Evolutionary conservation across 2,888 invertebrate species (phyloP), one percentile per base, ranked within the genome.

Genomic region (Mystacides longicornis): DNA sequence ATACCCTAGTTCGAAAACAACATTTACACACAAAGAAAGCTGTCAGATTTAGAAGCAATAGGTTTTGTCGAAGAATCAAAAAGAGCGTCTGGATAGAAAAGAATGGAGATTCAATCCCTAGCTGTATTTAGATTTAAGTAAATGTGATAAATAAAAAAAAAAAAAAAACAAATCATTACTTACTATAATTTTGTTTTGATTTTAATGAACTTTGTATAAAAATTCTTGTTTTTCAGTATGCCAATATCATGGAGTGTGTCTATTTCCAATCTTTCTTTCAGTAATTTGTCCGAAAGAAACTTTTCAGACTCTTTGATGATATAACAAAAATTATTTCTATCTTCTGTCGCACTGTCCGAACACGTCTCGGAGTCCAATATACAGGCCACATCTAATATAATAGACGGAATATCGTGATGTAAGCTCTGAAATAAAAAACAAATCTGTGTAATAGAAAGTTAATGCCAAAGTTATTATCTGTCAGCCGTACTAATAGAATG

Each of bases 101-200:
- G n/a, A n/a, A n/a, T n/a, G n/a, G n/a, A n/a, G n/a, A n/a, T n/a
- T n/a, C n/a, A n/a, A n/a, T n/a, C n/a, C n/a, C n/a, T n/a, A n/a
- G n/a, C n/a, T n/a, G n/a, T n/a, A n/a, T n/a, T n/a, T n/a, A n/a
- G n/a, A n/a, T n/a, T n/a, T n/a, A n/a, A n/a, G n/a, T n/a, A n/a
- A n/a, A n/a, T n/a, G n/a, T n/a, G n/a, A n/a, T n/a, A n/a, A n/a
- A n/a, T n/a, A n/a, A n/a, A n/a, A n/a, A n/a, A n/a, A n/a, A n/a
- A n/a, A n/a, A n/a, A 7, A 22, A 49, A 23, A 42, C 18, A 52
- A 4, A 19, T 9, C 16, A 18, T 46, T 19, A 89, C 94, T 86
- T 81, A 96, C 95, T 95, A 98, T 67, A 98, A 77, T 74, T 95
- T 94, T 49, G 98, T 98, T 78, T 97, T 98, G 57, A 94, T 89